These are phyloP conservation scores for Beris morrisii DNA, from an alignment of 2,888 invertebrate genomes.

Conservation along the genomic window DNA sequence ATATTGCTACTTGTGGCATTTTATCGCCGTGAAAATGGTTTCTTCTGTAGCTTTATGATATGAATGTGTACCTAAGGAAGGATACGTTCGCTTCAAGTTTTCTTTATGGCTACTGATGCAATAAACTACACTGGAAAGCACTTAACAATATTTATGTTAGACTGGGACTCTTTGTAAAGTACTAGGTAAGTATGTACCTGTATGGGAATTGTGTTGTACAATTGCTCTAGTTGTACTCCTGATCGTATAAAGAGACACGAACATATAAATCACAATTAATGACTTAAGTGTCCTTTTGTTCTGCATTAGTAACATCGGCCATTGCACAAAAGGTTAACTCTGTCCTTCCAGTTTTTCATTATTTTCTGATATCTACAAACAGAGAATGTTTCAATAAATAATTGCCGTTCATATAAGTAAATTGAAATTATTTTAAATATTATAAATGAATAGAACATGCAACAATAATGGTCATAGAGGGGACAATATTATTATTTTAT, in stretches of 20 bases:
- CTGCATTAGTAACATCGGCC: too few species aligned
- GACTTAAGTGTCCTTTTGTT: background rate
- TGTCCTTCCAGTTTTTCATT: too few species aligned
- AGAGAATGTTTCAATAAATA: too few species aligned
- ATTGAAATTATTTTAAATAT: too few species aligned
- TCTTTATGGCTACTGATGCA: conserved; percentile 24
- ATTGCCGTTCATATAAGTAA: too few species aligned
- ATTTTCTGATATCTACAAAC: too few species aligned
- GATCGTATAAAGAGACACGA: conserved; percentile 2
- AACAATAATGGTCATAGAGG: too few species aligned
- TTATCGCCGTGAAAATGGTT: conserved; percentile 18
- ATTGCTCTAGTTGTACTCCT: background rate
- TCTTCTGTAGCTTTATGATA: conserved; percentile 2
- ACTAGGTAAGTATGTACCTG: background rate
- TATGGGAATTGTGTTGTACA: background rate
- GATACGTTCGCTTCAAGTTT: background rate
- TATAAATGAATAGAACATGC: too few species aligned
- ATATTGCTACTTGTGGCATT: conserved; percentile 11
- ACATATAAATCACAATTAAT: conserved; percentile 22
- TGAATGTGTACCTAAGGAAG: conserved; percentile 7
- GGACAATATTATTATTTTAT: too few species aligned
- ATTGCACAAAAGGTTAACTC: too few species aligned
- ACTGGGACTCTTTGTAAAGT: conserved; percentile 12
- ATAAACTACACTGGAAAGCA: conserved; percentile 34
- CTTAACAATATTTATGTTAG: conserved; percentile 33